Percentiles rank a stretch among this genome's conserved stretches.
Evolutionary conservation across 2,888 invertebrate genomes (phyloP).

Genomic region (Patella ulyssiponensis): DNA sequence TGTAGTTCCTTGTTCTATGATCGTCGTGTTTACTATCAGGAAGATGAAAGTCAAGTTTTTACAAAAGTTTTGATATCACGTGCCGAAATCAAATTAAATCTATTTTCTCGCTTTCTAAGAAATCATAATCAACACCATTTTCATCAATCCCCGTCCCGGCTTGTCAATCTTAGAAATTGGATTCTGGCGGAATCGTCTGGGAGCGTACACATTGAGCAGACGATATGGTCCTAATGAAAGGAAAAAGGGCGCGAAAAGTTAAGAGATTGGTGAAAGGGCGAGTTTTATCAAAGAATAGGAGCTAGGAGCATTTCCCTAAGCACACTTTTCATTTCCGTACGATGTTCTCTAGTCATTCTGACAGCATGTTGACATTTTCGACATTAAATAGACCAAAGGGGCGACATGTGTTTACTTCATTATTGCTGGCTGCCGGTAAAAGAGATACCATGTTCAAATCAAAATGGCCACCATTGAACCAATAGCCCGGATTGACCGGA

Average conservation of each 20-base stretch:
- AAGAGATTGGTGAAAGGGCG: conserved; percentile 12
- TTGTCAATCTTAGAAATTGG: conserved; percentile 12
- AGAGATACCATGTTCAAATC: conserved; percentile 24
- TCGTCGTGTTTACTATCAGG: background rate
- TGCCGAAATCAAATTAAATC: conserved; percentile 12
- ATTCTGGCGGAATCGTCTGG: conserved; percentile 5
- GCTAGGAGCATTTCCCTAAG: conserved; percentile 23
- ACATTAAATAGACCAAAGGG: conserved; percentile 30
- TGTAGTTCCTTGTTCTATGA: background rate
- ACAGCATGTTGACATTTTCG: conserved; percentile 30
- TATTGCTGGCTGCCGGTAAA: conserved; percentile 24
- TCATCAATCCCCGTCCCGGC: background rate
- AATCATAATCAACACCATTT: conserved; percentile 2
- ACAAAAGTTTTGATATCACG: background rate
- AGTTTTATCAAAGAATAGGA: conserved; percentile 9
- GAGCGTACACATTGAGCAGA: conserved; percentile 6
- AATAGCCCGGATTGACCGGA: conserved; percentile 17
- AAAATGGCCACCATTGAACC: conserved; percentile 15
- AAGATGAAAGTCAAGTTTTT: background rate
- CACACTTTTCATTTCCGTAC: conserved; percentile 30
- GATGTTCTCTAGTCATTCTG: conserved; percentile 26
- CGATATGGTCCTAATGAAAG: background rate
- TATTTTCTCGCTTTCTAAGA: conserved; percentile 8
- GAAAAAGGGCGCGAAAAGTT: conserved; percentile 10
- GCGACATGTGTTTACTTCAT: conserved; percentile 29